Evolutionary conservation across 2,113 vertebrate genomes (phyloP), one percentile per base, ranked within the genome.

Genomic region (Plotosus lineatus): DNA sequence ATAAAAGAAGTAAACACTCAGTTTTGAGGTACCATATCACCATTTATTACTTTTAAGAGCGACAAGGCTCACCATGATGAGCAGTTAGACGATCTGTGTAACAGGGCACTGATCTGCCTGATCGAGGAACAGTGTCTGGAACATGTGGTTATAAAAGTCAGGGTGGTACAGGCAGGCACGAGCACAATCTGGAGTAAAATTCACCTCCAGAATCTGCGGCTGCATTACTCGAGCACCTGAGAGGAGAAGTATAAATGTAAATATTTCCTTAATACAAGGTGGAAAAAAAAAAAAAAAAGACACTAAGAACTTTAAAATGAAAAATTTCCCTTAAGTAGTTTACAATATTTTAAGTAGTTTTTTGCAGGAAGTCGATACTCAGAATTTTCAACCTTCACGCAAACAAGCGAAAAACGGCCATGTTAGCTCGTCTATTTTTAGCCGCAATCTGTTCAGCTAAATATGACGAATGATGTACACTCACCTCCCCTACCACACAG

Each of bases 141-240:
- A 99, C 89, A 99, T 87, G 60, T 99, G 95, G 8, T 99, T 94
- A 89, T 98, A 99, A 91, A 99, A 99, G 42, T 84, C 85, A 0
- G 97, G 97, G 86, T 98, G 97, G 91, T 96, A 98, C 48, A 88
- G 88, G 92, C 98, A 99, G 86, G 98, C 98, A n/a, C 98, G 91
- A 9, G 93, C 91, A 0, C 98, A 99, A 91, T 99, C 98, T 0
- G 98, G 98, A 85, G 95, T 96, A 75, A 97, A 99, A 87, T 99
- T 99, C 60, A 98, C 92, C 90, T 99, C 98, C 65, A 99, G 88
- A 83, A 99, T 95, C 90, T 99, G 97, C 28, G 97, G 97, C 86
- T 93, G 92, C 94, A 99, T 97, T 78, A 90, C 77, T 1, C 78
- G 93, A 50, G 92, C 92, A 68, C 96, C 97, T 99, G 90, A 53